phyloP scores from a whole-genome alignment of 1,140 invertebrate genomes.

The Euura lappo region DNA sequence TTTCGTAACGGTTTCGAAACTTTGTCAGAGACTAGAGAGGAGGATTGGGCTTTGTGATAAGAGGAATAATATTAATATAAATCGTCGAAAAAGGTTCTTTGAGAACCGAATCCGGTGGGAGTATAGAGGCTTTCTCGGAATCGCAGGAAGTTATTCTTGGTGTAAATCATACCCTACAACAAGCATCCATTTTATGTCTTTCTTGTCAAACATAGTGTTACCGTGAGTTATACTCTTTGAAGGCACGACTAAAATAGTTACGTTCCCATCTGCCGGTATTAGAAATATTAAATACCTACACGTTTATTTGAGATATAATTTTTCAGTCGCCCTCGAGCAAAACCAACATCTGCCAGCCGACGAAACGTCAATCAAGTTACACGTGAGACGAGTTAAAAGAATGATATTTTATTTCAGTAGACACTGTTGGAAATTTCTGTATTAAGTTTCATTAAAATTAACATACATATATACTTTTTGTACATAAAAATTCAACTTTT shows the following conservation, averaged over 20 bases:
- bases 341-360: not conserved
- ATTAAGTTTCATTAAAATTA: no score
- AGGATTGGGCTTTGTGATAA: no score
- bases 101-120: no score
- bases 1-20: no score
- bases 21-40: no score
- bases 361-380: not conserved
- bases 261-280: not conserved
- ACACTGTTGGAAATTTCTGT: no score
- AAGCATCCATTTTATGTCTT: conserved; percentile 7
- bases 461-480: no score
- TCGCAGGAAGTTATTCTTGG: conserved; percentile 6
- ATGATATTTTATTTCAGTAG: no score
- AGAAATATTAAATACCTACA: not conserved
- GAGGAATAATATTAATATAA: no score
- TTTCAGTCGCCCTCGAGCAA: not conserved
- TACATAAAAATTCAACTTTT: no score
- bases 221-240: conserved; percentile 2
- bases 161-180: conserved; percentile 3
- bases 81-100: no score
- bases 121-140: not conserved
- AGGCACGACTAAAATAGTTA: not conserved
- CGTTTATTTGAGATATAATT: not conserved
- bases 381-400: not conserved
- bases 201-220: conserved; percentile 7